These are phyloP conservation scores for Rhagologus leucostigma DNA, from an alignment of 2,113 vertebrate genomes.

Conservation along the genomic window DNA sequence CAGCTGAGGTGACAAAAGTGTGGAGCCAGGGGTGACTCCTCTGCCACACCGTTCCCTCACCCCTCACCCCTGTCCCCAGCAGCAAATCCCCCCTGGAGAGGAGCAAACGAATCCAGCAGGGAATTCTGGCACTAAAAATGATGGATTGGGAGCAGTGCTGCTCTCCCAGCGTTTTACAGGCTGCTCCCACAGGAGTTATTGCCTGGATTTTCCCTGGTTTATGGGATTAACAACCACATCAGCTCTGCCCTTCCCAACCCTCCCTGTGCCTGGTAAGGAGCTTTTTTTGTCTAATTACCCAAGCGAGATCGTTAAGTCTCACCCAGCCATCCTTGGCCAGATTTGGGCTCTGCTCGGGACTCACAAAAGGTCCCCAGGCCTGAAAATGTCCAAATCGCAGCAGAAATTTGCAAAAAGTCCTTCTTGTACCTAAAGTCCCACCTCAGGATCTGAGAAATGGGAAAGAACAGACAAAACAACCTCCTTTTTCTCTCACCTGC, in stretches of 20 bases:
- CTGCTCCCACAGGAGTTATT: background rate
- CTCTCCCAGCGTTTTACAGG: background rate
- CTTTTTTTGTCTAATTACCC: background rate
- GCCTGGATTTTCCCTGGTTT: background rate
- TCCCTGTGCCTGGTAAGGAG: background rate
- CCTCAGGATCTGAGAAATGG: background rate
- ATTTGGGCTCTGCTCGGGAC: background rate
- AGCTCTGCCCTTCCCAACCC: background rate
- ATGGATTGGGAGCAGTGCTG: background rate
- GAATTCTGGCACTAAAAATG: background rate
- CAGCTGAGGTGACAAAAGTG: background rate
- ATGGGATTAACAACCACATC: background rate
- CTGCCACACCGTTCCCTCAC: background rate
- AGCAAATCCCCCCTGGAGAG: background rate
- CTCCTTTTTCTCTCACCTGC: background rate
- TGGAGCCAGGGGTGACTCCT: background rate
- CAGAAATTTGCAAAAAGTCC: background rate
- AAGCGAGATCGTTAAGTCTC: background rate
- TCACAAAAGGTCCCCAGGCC: background rate
- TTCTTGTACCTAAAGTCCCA: background rate
- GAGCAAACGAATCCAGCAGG: background rate
- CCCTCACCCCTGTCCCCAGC: background rate
- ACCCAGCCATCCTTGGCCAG: background rate
- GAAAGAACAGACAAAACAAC: accelerated
- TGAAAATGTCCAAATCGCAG: background rate